phyloP scores from a whole-genome alignment of 1,140 invertebrate species.

The Berghia stephanieae region DNA sequence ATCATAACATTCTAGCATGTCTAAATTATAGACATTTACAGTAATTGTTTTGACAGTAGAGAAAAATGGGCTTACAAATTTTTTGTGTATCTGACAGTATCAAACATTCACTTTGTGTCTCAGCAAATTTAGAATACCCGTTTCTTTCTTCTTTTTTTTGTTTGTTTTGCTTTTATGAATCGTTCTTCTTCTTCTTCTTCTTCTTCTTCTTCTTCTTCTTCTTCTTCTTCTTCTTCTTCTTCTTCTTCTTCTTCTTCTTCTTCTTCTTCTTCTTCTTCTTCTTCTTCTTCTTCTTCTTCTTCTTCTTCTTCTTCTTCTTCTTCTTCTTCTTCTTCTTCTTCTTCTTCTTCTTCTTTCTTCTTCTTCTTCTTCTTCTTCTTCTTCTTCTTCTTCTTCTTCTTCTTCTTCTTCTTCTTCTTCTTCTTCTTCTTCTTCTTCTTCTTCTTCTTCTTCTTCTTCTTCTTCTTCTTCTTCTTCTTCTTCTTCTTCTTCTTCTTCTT shows the following conservation, averaged over 20 bases:
- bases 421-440: neutral
- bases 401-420: neutral
- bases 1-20: too few species aligned
- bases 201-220: too few species aligned
- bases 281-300: slow-evolving; percentile 11
- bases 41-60: too few species aligned
- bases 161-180: too few species aligned
- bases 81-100: neutral
- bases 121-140: too few species aligned
- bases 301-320: neutral
- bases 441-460: neutral
- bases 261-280: neutral
- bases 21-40: too few species aligned
- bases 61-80: too few species aligned
- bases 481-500: slow-evolving; percentile 12
- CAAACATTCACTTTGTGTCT: too few species aligned
- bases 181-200: too few species aligned
- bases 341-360: slow-evolving; percentile 10
- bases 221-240: too few species aligned
- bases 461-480: slow-evolving; percentile 1
- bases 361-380: neutral
- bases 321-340: neutral
- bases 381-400: neutral
- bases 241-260: neutral
- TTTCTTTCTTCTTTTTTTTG: too few species aligned